Base-by-base conservation (phyloP, 2,888 invertebrate species). In the Agonopterix subpropinquella region DNA sequence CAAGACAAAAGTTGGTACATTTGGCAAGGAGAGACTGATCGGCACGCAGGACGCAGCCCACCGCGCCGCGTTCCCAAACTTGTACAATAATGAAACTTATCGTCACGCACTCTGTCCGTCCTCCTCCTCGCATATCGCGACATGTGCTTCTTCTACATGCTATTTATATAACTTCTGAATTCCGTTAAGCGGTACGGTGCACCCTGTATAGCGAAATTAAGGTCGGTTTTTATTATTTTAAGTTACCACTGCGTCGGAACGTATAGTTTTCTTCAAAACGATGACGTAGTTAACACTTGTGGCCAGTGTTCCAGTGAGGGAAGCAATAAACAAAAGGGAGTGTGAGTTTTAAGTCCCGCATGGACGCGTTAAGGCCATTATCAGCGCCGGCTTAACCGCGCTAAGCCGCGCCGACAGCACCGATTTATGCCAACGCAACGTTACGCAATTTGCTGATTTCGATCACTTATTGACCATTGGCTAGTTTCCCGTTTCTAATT, bases 351-450 rank as follows among this genome's bases (percentile, higher is more conserved):
- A 83, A 83, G 77, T 76, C 73, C 43, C 47, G 65, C 56, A 67
- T 56, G 66, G 76, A 81, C 80, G 72, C 68, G 81, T 73, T 83
- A 83, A 82, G 79, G 83, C 87, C 71, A 79, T 83, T 86, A 86
- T 84, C 83, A 73, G 73, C 62, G 62, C 58, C 50, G 74, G 78
- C 76, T 85, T 82, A 84, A 60, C 68, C 55, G 59, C 61, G 69
- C 58, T 81, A 82, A 83, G 76, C 79, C 74, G 53, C 57, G 69
- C 60, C 64, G 78, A 77, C 82, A 77, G 65, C 70, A 68, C 62
- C 78, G 79, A 87, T 87, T 87, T 87, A 87, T 86, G 80, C 67
- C 65, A 59, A 61, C 65, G 56, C 61, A 59, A 61, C 65, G 56
- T 61, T 60, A 62, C 61, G 75, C 77, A 83, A 83, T 80, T 85